Conservation (phyloP, 2,797 vertebrate species). For the Sternarchorhynchus goeldii region DNA sequence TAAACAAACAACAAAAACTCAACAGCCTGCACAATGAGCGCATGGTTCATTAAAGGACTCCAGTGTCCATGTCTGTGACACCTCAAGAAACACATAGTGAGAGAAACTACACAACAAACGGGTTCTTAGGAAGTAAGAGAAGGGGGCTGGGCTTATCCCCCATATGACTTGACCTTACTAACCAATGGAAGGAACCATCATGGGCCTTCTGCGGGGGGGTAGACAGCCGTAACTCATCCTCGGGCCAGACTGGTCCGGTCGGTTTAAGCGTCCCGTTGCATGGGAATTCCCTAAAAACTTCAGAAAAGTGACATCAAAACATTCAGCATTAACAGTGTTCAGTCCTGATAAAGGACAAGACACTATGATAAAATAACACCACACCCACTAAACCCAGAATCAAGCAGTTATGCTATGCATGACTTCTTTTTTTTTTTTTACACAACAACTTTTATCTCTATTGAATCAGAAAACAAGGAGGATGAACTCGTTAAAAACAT, state of each 20-base stretch:
- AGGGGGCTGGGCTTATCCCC: conserved; percentile 54
- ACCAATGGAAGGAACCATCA: conserved; percentile 89
- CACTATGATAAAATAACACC: conserved; percentile 62
- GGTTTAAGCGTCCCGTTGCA: conserved; percentile 80
- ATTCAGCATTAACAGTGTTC: conserved; percentile 27
- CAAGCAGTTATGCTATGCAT: conserved; percentile 61
- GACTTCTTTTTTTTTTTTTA: conserved; percentile 56
- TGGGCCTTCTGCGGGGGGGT: conserved; percentile 82
- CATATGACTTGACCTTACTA: conserved; percentile 80
- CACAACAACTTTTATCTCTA: conserved; percentile 57
- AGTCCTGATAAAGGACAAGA: conserved; percentile 49
- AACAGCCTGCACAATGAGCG: neutral
- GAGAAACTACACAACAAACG: conserved; percentile 69
- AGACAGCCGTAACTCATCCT: conserved; percentile 79
- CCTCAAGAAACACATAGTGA: conserved; percentile 22
- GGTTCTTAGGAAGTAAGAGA: conserved; percentile 60
- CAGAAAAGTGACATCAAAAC: conserved; percentile 65
- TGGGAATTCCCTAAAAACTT: conserved; percentile 93
- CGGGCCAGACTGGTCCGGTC: conserved; percentile 80
- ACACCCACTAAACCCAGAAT: conserved; percentile 48
- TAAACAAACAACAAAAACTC: neutral
- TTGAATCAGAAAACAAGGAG: conserved; percentile 63
- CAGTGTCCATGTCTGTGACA: conserved; percentile 57
- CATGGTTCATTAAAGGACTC: conserved; percentile 50
- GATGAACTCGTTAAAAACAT: conserved; percentile 64